Conservation (phyloP, 2,797 vertebrate genomes). For the Hydrophis major region DNA sequence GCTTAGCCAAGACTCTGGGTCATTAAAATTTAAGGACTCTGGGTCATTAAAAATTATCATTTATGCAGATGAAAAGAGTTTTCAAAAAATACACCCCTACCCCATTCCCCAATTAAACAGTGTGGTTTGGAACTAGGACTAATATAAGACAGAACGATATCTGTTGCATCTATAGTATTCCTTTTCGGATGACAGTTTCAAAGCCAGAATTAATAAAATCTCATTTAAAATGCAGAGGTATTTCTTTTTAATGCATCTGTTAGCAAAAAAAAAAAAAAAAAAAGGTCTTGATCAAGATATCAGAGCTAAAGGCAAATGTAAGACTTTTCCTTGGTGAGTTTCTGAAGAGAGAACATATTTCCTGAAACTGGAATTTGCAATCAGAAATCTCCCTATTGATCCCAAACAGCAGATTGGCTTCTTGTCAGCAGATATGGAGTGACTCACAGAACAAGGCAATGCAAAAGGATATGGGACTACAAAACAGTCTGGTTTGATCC, state of each 20-base stretch:
- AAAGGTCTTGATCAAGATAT: background rate
- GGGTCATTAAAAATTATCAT: background rate
- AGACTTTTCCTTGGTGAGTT: background rate
- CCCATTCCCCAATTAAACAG: background rate
- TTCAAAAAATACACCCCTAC: background rate
- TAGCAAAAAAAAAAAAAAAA: background rate
- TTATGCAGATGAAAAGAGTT: background rate
- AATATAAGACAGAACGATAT: background rate
- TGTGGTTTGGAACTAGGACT: background rate
- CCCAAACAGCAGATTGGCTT: background rate
- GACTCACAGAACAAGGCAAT: constrained; percentile 23
- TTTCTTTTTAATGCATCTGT: background rate
- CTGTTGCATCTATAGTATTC: background rate
- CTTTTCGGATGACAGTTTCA: background rate
- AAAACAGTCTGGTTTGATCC: too few species aligned
- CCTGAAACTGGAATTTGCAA: background rate
- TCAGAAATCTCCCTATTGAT: background rate
- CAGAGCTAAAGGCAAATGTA: background rate
- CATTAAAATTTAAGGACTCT: too few species aligned
- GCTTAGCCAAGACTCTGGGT: background rate
- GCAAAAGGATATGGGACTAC: constrained; percentile 1
- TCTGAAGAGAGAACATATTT: background rate
- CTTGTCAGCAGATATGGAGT: constrained; percentile 13
- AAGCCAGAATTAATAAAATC: background rate
- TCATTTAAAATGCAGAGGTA: background rate